Percentiles rank a stretch among this genome's conserved stretches.
phyloP scores from a whole-genome alignment of 1,140 invertebrate genomes.

The Pomacea maculata region DNA sequence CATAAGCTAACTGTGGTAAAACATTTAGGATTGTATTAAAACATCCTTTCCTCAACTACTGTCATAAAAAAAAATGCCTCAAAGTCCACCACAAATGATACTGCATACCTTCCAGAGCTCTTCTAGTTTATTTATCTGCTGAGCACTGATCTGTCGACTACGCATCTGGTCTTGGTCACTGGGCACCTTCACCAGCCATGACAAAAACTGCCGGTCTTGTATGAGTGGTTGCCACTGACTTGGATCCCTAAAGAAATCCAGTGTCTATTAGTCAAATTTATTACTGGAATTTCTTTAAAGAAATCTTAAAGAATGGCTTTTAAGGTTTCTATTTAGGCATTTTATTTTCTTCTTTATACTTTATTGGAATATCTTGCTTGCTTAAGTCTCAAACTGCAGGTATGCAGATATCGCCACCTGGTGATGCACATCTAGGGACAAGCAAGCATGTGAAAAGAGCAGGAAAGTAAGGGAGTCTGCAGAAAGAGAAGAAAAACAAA shows the following conservation, averaged over 20 bases:
- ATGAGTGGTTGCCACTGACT: slow-evolving; percentile 99
- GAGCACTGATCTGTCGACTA: slow-evolving; percentile 93
- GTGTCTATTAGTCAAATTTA: neutral
- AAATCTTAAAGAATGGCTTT: too few species aligned
- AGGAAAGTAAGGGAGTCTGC: too few species aligned
- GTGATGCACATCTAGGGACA: neutral
- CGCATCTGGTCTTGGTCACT: slow-evolving; percentile 94
- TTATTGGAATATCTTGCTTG: too few species aligned
- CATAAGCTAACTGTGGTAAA: too few species aligned
- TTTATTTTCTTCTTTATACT: too few species aligned
- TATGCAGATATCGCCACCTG: too few species aligned
- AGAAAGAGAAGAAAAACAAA: neutral
- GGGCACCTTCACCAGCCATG: slow-evolving; percentile 92
- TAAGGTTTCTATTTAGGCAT: too few species aligned
- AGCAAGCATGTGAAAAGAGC: neutral
- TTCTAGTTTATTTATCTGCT: slow-evolving; percentile 97
- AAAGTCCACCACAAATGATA: neutral
- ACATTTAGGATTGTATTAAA: too few species aligned
- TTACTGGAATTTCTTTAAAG: neutral
- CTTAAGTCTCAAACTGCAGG: too few species aligned
- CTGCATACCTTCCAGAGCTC: slow-evolving; percentile 90
- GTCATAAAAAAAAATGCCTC: neutral
- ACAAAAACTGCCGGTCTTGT: slow-evolving; percentile 92
- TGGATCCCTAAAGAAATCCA: slow-evolving; percentile 76
- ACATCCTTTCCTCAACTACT: neutral